Base-by-base conservation (phyloP, 2,113 vertebrate genomes). In the Calidris pugnax region DNA sequence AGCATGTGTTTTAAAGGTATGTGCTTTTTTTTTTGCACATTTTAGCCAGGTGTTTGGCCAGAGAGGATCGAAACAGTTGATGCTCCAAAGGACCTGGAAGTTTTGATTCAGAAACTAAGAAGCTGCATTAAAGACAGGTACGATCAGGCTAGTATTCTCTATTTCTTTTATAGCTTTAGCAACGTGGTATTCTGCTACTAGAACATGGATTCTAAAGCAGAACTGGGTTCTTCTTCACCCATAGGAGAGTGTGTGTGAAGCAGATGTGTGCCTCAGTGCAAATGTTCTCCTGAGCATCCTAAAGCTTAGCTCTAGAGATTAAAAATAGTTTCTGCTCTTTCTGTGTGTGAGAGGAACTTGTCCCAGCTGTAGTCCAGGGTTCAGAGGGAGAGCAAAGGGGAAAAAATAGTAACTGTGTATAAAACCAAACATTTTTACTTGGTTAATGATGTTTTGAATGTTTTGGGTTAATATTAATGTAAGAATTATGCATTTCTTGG, bases 281-380 rank as follows among this genome's bases (percentile, higher is more conserved):
- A 20, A 7, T 14, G 7, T 1, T 0, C 24, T 60, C 26, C 48
- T 56, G 14, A 64, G 37, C 12, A 4, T 2, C 33, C 22, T 72
- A 11, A 55, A 64, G 20, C 60, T 78, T 12, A 21, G 28, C 33
- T 72, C 0, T 2, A n/a, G n/a, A 0, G 0, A 32, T 50, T 43
- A 10, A 47, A 3, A 63, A 32, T 14, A 3, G 2, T 39, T 82
- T 82, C 19, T 67, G 28, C 2, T 41, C 26, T 63, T 85, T 33
- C 39, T 90, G 12, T 55, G 5, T 4, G 0, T 35, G 41, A 32
- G 37, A 33, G 10, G 8, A 89, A 27, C 45, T 47, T 47, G 17
- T 69, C 17, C 13, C 20, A 76, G 39, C 23, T 45, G 9, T 47
- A 74, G 41, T 41, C 26, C 21, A 33, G 13, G 22, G 11, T n/a